Evolutionary conservation across 2,113 vertebrate species (phyloP).

Genomic region (Muscicapa adusta): DNA sequence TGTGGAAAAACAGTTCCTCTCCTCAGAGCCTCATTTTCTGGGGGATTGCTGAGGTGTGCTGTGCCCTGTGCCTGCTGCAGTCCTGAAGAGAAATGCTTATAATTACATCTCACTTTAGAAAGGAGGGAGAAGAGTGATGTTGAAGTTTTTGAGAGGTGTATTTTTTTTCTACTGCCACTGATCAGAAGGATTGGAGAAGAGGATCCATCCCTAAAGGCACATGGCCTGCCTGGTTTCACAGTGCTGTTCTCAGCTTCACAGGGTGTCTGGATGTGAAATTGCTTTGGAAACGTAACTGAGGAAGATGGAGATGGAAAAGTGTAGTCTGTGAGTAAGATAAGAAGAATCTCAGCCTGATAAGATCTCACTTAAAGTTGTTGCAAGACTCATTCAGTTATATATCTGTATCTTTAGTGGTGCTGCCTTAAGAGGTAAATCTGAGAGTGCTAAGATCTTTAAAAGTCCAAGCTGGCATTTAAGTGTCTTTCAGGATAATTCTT

Average conservation of each 20-base stretch:
- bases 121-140: neutral
- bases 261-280: neutral
- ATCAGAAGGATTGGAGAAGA: neutral
- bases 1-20: neutral
- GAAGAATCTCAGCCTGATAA: neutral
- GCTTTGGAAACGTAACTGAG: neutral
- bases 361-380: neutral
- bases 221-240: neutral
- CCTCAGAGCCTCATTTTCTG: neutral
- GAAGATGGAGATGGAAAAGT: neutral
- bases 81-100: neutral
- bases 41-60: neutral
- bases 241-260: neutral
- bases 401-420: neutral
- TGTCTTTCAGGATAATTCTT: neutral
- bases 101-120: neutral
- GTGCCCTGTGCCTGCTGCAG: neutral
- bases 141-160: neutral
- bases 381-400: fast-evolving
- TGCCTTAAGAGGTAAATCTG: neutral
- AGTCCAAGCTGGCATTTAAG: neutral
- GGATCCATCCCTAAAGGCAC: neutral
- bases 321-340: neutral
- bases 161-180: neutral
- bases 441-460: neutral